Evolutionary conservation across 2,888 invertebrate species (phyloP).

Genomic region (Iphiclides podalirius): DNA sequence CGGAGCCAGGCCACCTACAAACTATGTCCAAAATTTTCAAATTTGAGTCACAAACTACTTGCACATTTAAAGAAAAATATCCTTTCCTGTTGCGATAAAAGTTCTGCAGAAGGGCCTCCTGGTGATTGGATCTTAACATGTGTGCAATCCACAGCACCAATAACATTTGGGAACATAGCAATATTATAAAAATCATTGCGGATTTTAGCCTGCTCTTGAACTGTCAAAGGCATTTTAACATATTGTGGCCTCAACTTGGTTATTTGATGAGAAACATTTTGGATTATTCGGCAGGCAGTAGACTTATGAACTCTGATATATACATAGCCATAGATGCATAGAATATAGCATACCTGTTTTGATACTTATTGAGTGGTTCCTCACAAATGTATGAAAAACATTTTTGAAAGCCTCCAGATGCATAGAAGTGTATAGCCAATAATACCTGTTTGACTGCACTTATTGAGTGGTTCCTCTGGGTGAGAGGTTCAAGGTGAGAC

Average conservation of each 20-base stretch:
- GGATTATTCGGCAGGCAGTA: no score
- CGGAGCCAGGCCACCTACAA: constrained; percentile 6
- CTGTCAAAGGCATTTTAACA: no score
- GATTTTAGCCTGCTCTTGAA: no score
- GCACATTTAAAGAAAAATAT: constrained; percentile 21
- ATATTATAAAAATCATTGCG: neutral
- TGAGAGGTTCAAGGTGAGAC: no score
- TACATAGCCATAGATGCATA: no score
- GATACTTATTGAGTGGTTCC: no score
- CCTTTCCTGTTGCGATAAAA: constrained; percentile 21
- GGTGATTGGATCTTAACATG: constrained; percentile 4
- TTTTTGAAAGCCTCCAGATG: neutral
- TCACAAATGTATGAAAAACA: no score
- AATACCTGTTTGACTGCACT: neutral
- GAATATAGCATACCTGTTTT: no score
- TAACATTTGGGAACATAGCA: neutral
- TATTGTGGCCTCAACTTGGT: no score
- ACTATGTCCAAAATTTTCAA: constrained; percentile 15
- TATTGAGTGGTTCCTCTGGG: neutral
- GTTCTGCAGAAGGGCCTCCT: constrained; percentile 26
- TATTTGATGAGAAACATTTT: no score
- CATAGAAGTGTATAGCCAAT: neutral
- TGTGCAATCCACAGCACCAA: constrained; percentile 7
- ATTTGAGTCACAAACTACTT: constrained; percentile 13
- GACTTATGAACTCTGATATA: no score